Base-by-base conservation (phyloP, 2,113 vertebrate species). In the Chaetops frenatus region DNA sequence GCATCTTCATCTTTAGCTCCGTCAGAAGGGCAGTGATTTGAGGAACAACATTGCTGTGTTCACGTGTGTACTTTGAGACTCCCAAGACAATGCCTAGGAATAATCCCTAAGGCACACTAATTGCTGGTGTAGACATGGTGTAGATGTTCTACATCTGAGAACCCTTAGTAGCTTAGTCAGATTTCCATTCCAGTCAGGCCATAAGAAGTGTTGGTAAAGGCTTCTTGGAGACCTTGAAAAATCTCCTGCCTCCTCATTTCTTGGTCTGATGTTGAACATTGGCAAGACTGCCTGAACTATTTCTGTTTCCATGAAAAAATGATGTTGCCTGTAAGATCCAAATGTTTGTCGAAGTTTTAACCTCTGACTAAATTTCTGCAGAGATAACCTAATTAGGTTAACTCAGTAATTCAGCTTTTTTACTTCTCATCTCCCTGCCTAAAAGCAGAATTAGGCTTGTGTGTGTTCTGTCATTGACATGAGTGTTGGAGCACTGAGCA, bases 31-130 rank as follows among this genome's bases (percentile, higher is more conserved):
- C 35, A 40, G 2, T 12, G 10, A 45, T 44, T 44, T 44, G 54
- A 54, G 48, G 29, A 69, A 22, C 19, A 36, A 3, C 5, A 21
- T 0, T 33, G 25, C 35, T 65, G 24, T 29, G 23, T 31, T 83
- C 6, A 4, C 0, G 0, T 51, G 14, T 5, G 1, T 60, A 14
- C 16, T 58, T 66, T 28, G 35, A 58, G 25, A 42, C 14, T 78
- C n/a, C 40, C 36, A 54, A 42, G 33, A 20, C 7, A 50, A 13
- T 7, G 11, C 51, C 12, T 22, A n/a, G 35, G 65, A 67, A 22
- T 50, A 81, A 61, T 58, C 27, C 17, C 33, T 61, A 6, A 4
- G 12, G 22, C n/a, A 48, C 13, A 2, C 36, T 31, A 18, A n/a
- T 53, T 82, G 44, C 22, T 31, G 22, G 0, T 31, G 15, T 35